These are phyloP conservation scores for Vesta saturnalis DNA, from an alignment of 2,888 invertebrate species.

Conservation along the genomic window DNA sequence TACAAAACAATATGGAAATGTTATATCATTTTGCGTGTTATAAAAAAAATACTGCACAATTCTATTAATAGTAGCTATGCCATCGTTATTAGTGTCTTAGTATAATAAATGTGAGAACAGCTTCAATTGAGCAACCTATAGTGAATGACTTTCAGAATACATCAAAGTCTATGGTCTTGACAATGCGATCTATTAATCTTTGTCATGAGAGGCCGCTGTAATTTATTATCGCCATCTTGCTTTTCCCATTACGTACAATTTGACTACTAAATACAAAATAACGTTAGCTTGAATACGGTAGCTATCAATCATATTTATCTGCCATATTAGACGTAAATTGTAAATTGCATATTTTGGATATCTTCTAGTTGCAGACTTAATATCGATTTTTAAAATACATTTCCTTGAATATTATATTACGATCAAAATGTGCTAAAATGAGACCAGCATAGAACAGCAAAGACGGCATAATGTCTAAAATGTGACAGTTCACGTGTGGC, in stretches of 20 bases:
- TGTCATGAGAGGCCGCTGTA: constrained; percentile 59
- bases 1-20: too few species aligned
- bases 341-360: too few species aligned
- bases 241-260: constrained; percentile 47
- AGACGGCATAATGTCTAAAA: too few species aligned
- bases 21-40: not conserved
- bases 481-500: too few species aligned
- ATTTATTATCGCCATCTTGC: constrained; percentile 58
- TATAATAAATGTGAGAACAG: constrained; percentile 61
- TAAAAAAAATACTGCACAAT: constrained; percentile 2
- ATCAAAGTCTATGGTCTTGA: constrained; percentile 61
- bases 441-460: too few species aligned
- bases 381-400: too few species aligned
- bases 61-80: constrained; percentile 36
- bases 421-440: too few species aligned
- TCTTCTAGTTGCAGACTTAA: too few species aligned
- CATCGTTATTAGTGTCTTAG: constrained; percentile 47
- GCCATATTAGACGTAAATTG: constrained; percentile 48
- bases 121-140: constrained; percentile 58
- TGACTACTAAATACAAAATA: constrained; percentile 55
- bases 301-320: constrained; percentile 58
- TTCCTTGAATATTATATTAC: too few species aligned
- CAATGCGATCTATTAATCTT: constrained; percentile 62
- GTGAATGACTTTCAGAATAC: constrained; percentile 57
- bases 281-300: constrained; percentile 54